Base-by-base conservation (phyloP, 35 echinoderm and acorn worm genomes). In the Antedon bifida region DNA sequence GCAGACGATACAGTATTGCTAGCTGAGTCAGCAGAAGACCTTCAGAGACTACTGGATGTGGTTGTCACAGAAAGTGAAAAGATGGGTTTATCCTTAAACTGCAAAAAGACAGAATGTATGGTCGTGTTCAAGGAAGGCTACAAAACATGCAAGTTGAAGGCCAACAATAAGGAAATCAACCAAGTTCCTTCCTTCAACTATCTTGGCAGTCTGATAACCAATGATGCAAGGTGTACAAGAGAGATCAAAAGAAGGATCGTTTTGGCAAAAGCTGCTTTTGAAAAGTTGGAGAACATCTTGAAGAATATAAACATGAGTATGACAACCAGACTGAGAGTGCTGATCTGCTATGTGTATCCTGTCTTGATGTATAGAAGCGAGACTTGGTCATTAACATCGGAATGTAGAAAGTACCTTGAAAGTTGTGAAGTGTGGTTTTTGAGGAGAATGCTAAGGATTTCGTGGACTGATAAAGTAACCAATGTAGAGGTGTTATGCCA, bases 361-460 rank as follows among this genome's bases (percentile, higher is more conserved):
- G 39, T 36, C 12, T 23, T 64, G 23, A 19, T 30, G 30, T 80
- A 80, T 30, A 7, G 78, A 34, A 29, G 78, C 34, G 78, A 80
- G 34, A 16, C 19, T 36, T 80, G 78, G 78, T n/a, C 30, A 36
- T 38, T 80, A 36, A 34, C 77, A 35, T 0, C 34, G 31, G 33
- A 33, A 79, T 30, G 31, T 3, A 44, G 39, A 79, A 31, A 35
- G 35, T 28, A 31, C 16, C 1, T 79, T 79, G 31, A 16, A 79
- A 33, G 77, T 32, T 31, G 31, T 32, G 77, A 79, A 33, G 33
- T 79, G 21, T n/a, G 77, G 77, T 79, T 79, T 35, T 17, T 33
- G 4, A 79, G 77, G 31, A 31, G 77, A 79, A 79, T 79, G 77
- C 1, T 79, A 32, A 79, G 77, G 17, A 79, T 79, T 79, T 35